Evolutionary conservation across 2,888 invertebrate species (phyloP).

Genomic region (Trisateles emortualis): DNA sequence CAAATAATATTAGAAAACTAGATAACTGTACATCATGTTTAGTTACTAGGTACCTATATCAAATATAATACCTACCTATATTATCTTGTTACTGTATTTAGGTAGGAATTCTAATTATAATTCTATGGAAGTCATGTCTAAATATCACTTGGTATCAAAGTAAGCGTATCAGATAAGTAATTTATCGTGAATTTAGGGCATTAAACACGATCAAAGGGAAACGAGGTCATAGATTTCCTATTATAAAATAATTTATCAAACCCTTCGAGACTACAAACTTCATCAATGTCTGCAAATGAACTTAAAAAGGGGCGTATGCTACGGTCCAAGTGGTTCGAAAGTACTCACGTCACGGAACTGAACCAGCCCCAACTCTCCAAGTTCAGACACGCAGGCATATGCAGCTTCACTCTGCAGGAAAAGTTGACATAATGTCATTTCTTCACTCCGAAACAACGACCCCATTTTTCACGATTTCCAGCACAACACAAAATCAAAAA

Average conservation of each 20-base stretch:
- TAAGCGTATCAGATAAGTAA: constrained; percentile 11
- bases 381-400: constrained; percentile 98
- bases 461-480: constrained; percentile 88
- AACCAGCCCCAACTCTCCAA: constrained; percentile 98
- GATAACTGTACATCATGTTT: too few relatives aligned
- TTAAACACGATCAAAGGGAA: constrained; percentile 48
- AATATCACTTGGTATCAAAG: not conserved
- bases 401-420: constrained; percentile 99
- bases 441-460: constrained; percentile 98
- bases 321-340: constrained; percentile 34
- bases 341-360: constrained; percentile 97
- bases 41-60: too few relatives aligned
- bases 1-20: not conserved
- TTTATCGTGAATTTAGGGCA: constrained; percentile 46
- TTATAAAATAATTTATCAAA: constrained; percentile 5
- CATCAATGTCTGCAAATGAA: not conserved
- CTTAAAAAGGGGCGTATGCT: constrained; percentile 43
- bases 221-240: constrained; percentile 63
- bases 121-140: too few relatives aligned
- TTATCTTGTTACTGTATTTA: too few relatives aligned
- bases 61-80: too few relatives aligned
- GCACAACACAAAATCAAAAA: constrained; percentile 64
- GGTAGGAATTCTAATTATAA: too few relatives aligned
- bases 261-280: not conserved
- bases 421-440: constrained; percentile 99